Percentiles rank a stretch among this genome's conserved stretches.
Conservation (phyloP, 2,113 vertebrate genomes). For the Lampris megalopsis region DNA sequence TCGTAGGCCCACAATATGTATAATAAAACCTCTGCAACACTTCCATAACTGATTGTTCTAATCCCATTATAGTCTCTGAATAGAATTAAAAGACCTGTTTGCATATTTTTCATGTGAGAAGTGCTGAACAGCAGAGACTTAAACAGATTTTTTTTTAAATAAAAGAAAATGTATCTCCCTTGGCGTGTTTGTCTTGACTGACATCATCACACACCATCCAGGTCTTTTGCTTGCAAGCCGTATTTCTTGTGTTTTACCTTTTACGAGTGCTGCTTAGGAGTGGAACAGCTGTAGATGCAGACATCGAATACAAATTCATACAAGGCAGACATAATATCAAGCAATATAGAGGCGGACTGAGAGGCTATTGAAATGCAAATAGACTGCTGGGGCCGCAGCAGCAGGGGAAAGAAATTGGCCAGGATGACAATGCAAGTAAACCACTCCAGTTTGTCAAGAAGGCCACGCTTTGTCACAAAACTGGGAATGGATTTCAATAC, state of each 20-base stretch:
- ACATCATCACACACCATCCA: constrained; percentile 64
- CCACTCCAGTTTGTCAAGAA: constrained; percentile 84
- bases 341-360: constrained; percentile 80
- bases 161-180: constrained; percentile 31
- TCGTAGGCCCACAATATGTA: no score
- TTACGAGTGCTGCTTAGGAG: constrained; percentile 66
- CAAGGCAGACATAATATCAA: constrained; percentile 82
- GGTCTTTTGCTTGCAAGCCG: constrained; percentile 57
- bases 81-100: no score
- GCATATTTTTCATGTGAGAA: no score
- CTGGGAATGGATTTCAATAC: constrained; percentile 80
- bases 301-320: constrained; percentile 79
- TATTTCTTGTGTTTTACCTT: constrained; percentile 75
- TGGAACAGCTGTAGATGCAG: constrained; percentile 79
- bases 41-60: no score
- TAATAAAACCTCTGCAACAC: no score
- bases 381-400: constrained; percentile 73
- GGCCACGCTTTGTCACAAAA: constrained; percentile 80
- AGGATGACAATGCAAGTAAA: constrained; percentile 84
- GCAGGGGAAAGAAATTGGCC: constrained; percentile 81
- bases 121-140: constrained; percentile 42
- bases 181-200: constrained; percentile 60
- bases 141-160: constrained; percentile 55
- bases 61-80: no score
- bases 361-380: constrained; percentile 84